Conservation (phyloP, 2,888 invertebrate genomes). For the Adelognathus sp. region DNA sequence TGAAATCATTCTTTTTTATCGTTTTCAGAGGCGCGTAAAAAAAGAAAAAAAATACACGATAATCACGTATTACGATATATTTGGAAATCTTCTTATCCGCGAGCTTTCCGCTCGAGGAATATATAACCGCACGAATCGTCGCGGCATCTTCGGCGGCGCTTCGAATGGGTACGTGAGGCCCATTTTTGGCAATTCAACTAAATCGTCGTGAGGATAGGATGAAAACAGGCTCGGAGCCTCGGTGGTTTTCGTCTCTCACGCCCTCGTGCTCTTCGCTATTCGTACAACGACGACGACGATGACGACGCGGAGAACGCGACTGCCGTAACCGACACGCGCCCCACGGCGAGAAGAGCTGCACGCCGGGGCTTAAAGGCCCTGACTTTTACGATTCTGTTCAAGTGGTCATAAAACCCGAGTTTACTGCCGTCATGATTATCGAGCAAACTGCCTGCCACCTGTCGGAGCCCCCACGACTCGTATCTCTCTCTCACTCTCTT, state of each 20-base stretch:
- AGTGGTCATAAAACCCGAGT: slow-evolving; percentile 84
- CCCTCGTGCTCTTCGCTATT: slow-evolving; percentile 3
- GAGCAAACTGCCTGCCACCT: slow-evolving; percentile 81
- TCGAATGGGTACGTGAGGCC: slow-evolving; percentile 78
- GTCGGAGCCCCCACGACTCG: slow-evolving; percentile 76
- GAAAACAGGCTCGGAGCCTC: slow-evolving; percentile 27
- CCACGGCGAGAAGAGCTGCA: slow-evolving; percentile 66
- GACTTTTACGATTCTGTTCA: slow-evolving; percentile 84
- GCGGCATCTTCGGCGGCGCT: slow-evolving; percentile 73
- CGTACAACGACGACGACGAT: slow-evolving; percentile 20
- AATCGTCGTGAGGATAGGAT: neutral
- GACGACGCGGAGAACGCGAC: slow-evolving; percentile 26
- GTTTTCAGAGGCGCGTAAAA: slow-evolving; percentile 6
- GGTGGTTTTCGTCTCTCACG: slow-evolving; percentile 61
- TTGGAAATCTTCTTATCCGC: slow-evolving; percentile 43
- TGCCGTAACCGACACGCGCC: slow-evolving; percentile 80
- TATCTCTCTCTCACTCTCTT: slow-evolving; percentile 31
- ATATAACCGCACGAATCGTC: slow-evolving; percentile 55
- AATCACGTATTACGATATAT: slow-evolving; percentile 3
- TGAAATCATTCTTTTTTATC: neutral
- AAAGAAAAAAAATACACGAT: slow-evolving; percentile 2
- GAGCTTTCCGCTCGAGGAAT: neutral
- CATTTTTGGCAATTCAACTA: slow-evolving; percentile 72
- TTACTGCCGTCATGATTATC: slow-evolving; percentile 82
- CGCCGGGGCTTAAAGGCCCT: slow-evolving; percentile 80